Percentiles rank a stretch among this genome's conserved stretches.
These are phyloP conservation scores for Rhineura floridana DNA, from an alignment of 2,113 vertebrate species.

Conservation along the genomic window DNA sequence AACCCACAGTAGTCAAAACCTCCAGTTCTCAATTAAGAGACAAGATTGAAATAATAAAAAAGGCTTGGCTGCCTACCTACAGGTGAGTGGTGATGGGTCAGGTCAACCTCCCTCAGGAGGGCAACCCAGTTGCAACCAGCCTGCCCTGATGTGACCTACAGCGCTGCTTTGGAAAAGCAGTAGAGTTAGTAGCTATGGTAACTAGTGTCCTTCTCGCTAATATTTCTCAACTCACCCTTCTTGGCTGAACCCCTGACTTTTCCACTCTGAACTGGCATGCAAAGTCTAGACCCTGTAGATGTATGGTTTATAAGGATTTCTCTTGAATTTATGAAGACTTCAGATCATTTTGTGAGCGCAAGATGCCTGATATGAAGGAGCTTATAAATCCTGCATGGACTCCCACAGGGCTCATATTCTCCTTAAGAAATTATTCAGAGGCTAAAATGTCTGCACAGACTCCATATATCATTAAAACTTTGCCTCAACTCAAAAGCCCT, in stretches of 20 bases:
- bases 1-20: not conserved
- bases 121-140: not conserved
- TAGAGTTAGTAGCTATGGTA: not conserved
- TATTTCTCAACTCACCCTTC: not conserved
- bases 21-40: not conserved
- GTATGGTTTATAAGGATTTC: not conserved
- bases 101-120: not conserved
- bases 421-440: conserved; percentile 28
- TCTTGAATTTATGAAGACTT: not conserved
- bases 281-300: not conserved
- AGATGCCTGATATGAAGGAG: conserved; percentile 17
- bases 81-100: not conserved
- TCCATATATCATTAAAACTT: conserved; percentile 30
- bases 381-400: conserved; percentile 28
- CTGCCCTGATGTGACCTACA: not conserved
- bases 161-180: not conserved
- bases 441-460: conserved; percentile 31
- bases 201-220: not conserved
- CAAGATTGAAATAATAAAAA: not conserved
- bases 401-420: not conserved
- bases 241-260: not conserved
- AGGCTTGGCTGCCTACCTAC: not conserved
- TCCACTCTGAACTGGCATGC: not conserved
- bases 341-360: conserved; percentile 17
- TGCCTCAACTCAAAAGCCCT: conserved; percentile 18